Evolutionary conservation across 2,888 invertebrate species (phyloP).

Genomic region (Arctia plantaginis): DNA sequence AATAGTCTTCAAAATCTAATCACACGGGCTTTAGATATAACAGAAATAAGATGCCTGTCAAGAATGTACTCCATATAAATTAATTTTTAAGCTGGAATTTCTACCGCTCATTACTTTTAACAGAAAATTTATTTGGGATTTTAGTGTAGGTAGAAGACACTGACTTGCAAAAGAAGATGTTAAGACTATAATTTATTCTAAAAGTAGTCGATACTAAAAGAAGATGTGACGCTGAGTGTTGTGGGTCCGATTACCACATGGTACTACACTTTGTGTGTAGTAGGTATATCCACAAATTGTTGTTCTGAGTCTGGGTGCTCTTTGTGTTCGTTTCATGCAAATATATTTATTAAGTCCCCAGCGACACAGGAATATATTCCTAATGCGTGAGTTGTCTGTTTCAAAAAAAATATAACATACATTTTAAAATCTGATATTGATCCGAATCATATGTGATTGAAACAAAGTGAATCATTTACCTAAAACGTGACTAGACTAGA

Average conservation of each 20-base stretch:
- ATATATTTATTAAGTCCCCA: too few species aligned
- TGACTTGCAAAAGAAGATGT: neutral
- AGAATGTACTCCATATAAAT: neutral
- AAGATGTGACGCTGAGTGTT: too few species aligned
- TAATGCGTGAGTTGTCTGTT: too few species aligned
- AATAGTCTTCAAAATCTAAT: too few species aligned
- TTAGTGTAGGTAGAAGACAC: neutral
- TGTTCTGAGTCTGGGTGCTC: too few species aligned
- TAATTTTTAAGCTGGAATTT: neutral
- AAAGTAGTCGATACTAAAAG: neutral
- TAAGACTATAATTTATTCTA: neutral
- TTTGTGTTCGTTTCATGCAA: too few species aligned
- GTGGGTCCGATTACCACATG: too few species aligned
- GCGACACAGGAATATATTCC: too few species aligned
- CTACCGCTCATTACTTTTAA: neutral
- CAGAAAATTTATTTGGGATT: neutral
- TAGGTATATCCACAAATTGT: too few species aligned
- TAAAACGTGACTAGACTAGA: slow-evolving; percentile 3
- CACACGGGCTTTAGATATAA: too few species aligned
- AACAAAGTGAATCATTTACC: slow-evolving; percentile 2
- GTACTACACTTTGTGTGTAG: too few species aligned
- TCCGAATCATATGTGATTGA: neutral
- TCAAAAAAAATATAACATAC: too few species aligned
- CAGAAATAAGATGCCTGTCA: neutral
- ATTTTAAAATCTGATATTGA: neutral